phyloP scores from a whole-genome alignment of 2,888 invertebrate genomes.

The Lithophane leautieri region DNA sequence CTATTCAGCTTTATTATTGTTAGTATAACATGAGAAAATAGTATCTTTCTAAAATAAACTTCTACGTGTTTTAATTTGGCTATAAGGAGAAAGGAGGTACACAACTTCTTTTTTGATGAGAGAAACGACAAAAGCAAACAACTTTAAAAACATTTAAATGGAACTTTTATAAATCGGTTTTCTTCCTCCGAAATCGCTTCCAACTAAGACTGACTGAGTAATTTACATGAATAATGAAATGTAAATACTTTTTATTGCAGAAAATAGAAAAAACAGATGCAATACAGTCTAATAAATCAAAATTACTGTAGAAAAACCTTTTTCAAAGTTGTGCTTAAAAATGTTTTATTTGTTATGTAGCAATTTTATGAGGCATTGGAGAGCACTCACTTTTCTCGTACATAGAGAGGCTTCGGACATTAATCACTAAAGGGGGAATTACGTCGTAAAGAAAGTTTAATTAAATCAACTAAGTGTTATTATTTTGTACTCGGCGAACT shows the following conservation, averaged over 20 bases:
- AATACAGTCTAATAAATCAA: neutral
- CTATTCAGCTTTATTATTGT: too few relatives aligned
- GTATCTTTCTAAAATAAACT: neutral
- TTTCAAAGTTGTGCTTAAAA: neutral
- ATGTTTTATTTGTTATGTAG: neutral
- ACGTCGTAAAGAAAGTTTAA: neutral
- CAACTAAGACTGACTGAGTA: neutral
- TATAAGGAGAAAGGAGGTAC: neutral
- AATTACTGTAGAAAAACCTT: neutral
- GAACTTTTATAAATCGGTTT: neutral
- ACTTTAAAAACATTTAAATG: neutral
- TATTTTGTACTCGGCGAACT: too few relatives aligned
- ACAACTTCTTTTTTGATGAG: neutral
- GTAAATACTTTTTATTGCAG: neutral
- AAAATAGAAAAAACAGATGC: neutral
- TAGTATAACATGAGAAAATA: too few relatives aligned
- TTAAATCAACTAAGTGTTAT: neutral
- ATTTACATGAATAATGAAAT: conserved; percentile 12
- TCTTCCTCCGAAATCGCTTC: neutral
- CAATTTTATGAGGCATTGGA: conserved; percentile 1
- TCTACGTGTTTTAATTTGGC: neutral
- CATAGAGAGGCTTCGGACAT: neutral
- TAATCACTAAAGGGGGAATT: neutral
- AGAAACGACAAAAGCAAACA: neutral
- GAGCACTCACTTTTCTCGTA: neutral